Percentiles rank a stretch among this genome's conserved stretches.
Conservation (phyloP, 2,797 vertebrate genomes). For the Odontamblyopus rebecca region DNA sequence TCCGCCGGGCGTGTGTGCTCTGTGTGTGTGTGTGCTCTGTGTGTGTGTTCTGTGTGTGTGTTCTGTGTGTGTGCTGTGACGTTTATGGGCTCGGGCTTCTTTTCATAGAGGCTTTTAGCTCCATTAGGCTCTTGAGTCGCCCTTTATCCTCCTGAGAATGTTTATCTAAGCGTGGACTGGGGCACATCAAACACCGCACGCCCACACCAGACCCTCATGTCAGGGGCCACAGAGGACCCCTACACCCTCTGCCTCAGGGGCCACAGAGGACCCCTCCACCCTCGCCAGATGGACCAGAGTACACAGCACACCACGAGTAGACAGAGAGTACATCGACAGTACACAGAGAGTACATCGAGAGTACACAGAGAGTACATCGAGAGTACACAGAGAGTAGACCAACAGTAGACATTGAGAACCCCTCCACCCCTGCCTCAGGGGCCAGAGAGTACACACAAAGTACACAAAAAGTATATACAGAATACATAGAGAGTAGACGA, state of each 20-base stretch:
- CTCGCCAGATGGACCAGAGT: too few species aligned
- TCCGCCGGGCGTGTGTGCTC: slow-evolving; percentile 3
- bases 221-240: slow-evolving; percentile 34
- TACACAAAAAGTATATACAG: too few species aligned
- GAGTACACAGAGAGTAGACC: too few species aligned
- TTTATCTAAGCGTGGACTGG: slow-evolving; percentile 65
- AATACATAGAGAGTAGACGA: too few species aligned
- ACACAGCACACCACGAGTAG: too few species aligned
- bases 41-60: slow-evolving; percentile 51
- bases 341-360: too few species aligned
- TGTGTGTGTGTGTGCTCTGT: slow-evolving; percentile 48
- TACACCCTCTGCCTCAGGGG: slow-evolving; percentile 13
- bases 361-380: too few species aligned
- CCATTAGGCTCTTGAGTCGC: slow-evolving; percentile 71
- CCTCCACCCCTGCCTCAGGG: too few species aligned
- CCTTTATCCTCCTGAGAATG: slow-evolving; percentile 67
- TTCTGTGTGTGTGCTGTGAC: slow-evolving; percentile 56
- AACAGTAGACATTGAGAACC: too few species aligned
- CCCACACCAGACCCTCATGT: slow-evolving; percentile 50
- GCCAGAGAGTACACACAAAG: too few species aligned
- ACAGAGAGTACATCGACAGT: too few species aligned
- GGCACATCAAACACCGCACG: slow-evolving; percentile 50
- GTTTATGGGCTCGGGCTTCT: slow-evolving; percentile 73
- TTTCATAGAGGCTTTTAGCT: slow-evolving; percentile 81
- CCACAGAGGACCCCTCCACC: too few species aligned